Evolutionary conservation across 2,888 invertebrate species (phyloP).

Genomic region (Archips xylosteana): DNA sequence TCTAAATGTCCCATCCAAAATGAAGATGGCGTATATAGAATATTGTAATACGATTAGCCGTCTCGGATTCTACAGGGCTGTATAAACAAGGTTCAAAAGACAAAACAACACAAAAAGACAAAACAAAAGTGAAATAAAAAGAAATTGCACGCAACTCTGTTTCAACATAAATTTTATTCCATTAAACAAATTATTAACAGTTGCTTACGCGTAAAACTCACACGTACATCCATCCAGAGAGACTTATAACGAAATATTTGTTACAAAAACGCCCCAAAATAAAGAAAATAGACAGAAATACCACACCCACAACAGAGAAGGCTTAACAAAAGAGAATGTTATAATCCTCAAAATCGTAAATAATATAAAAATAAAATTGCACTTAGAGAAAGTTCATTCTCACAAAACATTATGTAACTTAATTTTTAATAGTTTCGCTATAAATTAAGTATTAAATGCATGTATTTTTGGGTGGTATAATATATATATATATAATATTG

Average conservation of each 20-base stretch:
- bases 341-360: constrained; percentile 52
- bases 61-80: background rate
- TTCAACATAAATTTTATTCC: constrained; percentile 81
- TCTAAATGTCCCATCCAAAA: background rate
- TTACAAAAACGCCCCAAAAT: constrained; percentile 55
- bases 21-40: background rate
- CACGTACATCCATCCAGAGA: constrained; percentile 61
- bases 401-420: constrained; percentile 64
- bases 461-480: constrained; percentile 77
- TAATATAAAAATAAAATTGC: constrained; percentile 70
- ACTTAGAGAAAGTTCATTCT: constrained; percentile 69
- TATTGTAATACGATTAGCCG: background rate
- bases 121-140: constrained; percentile 3
- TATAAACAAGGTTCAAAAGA: background rate
- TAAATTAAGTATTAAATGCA: constrained; percentile 69
- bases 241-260: constrained; percentile 54
- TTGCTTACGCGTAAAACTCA: constrained; percentile 67
- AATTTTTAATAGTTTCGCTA: constrained; percentile 65
- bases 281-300: constrained; percentile 55
- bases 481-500: constrained; percentile 50
- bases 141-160: constrained; percentile 49
- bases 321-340: constrained; percentile 51
- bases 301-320: constrained; percentile 59
- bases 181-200: constrained; percentile 78
- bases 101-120: background rate